Evolutionary conservation across 2,797 vertebrate genomes (phyloP).

Genomic region (Muscicapa striata): DNA sequence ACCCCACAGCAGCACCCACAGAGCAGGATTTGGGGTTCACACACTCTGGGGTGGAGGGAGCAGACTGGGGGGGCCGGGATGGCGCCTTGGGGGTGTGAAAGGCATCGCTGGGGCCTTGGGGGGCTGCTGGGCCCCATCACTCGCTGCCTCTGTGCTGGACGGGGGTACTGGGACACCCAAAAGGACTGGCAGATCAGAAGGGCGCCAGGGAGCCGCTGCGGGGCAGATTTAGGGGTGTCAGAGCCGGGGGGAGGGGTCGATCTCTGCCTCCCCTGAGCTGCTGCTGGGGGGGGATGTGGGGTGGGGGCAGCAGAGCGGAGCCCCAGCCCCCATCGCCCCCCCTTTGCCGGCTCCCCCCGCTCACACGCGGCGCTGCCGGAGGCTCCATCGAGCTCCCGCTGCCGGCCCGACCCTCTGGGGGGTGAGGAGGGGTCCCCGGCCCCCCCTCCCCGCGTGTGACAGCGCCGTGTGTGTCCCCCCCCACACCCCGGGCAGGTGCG

Average conservation of each 20-base stretch:
- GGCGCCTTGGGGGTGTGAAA: background rate
- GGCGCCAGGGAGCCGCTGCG: background rate
- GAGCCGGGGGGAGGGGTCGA: no score
- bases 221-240: background rate
- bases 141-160: background rate
- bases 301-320: background rate
- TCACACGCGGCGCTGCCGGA: background rate
- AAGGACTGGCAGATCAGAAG: background rate
- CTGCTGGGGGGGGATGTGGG: rapidly evolving
- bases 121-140: background rate
- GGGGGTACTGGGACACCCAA: background rate
- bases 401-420: background rate
- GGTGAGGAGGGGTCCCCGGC: background rate
- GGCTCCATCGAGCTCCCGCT: background rate
- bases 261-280: background rate
- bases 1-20: background rate
- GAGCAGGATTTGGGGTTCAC: background rate
- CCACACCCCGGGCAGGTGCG: background rate
- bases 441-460: background rate
- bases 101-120: background rate
- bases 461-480: background rate
- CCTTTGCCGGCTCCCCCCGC: background rate
- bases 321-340: background rate
- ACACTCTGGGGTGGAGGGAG: background rate
- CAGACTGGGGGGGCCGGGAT: background rate